phyloP scores from a whole-genome alignment of 2,797 vertebrate genomes.

The Glyptemys insculpta region DNA sequence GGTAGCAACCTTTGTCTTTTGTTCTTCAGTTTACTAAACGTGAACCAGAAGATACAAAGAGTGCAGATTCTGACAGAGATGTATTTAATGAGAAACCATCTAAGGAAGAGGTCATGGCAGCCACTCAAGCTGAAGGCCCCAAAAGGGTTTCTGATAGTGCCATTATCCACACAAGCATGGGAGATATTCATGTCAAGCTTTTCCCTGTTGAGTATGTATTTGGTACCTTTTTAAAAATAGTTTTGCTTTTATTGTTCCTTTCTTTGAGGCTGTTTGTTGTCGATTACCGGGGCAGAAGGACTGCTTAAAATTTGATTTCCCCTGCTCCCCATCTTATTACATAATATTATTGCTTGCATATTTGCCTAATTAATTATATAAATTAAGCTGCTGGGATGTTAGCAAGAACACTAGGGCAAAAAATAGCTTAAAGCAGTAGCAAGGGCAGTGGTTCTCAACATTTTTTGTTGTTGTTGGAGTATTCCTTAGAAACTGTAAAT shows the following conservation, averaged over 20 bases:
- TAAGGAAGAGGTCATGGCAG: constrained; percentile 99
- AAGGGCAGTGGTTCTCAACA: background rate
- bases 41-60: constrained; percentile 98
- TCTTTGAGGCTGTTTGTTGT: background rate
- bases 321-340: background rate
- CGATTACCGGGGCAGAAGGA: background rate
- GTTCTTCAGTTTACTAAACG: constrained; percentile 92
- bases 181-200: constrained; percentile 97
- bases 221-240: background rate
- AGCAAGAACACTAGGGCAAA: background rate
- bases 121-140: constrained; percentile 97
- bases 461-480: background rate
- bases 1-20: background rate
- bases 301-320: background rate
- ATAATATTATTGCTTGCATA: background rate
- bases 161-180: constrained; percentile 98
- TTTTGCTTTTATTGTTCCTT: background rate
- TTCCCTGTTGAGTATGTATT: constrained; percentile 96
- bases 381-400: background rate
- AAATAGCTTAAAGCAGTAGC: background rate
- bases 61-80: constrained; percentile 96
- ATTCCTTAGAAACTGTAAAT: background rate
- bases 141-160: constrained; percentile 98
- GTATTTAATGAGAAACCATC: constrained; percentile 99
- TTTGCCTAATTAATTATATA: background rate